These are phyloP conservation scores for Tetheella fluctuosa DNA, from an alignment of 2,888 invertebrate species.

Conservation along the genomic window DNA sequence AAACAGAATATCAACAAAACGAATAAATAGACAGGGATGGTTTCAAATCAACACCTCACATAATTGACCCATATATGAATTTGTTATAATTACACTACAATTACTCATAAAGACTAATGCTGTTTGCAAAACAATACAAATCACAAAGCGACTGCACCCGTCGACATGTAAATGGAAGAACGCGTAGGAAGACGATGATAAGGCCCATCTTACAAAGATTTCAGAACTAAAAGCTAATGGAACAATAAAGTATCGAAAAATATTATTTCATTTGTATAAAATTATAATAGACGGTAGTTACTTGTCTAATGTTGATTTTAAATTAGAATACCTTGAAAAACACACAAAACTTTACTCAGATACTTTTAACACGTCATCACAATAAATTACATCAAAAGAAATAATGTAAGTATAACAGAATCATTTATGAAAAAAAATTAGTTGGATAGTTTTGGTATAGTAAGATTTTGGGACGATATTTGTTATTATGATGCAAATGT, in stretches of 20 bases:
- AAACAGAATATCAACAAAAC: background rate
- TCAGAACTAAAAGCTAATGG: slow-evolving; percentile 51
- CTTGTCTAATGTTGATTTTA: slow-evolving; percentile 18
- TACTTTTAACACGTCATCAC: slow-evolving; percentile 14
- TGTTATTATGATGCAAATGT: slow-evolving; percentile 57
- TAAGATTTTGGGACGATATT: too few relatives aligned
- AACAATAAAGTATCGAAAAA: slow-evolving; percentile 47
- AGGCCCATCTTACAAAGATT: slow-evolving; percentile 40
- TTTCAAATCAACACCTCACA: background rate
- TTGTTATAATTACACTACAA: slow-evolving; percentile 6
- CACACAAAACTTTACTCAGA: background rate
- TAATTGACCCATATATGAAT: slow-evolving; percentile 4
- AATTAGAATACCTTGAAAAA: slow-evolving; percentile 24
- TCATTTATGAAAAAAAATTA: slow-evolving; percentile 40
- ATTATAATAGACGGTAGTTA: slow-evolving; percentile 33
- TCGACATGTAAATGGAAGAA: slow-evolving; percentile 32
- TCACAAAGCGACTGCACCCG: slow-evolving; percentile 11
- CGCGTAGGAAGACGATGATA: slow-evolving; percentile 46
- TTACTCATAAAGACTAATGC: slow-evolving; percentile 8
- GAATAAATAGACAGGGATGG: background rate
- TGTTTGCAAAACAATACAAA: slow-evolving; percentile 7
- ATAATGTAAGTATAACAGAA: slow-evolving; percentile 22
- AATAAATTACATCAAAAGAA: slow-evolving; percentile 14
- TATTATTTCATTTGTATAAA: slow-evolving; percentile 43
- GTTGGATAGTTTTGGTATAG: slow-evolving; percentile 24